phyloP scores from a whole-genome alignment of 2,113 vertebrate species.

The Protobothrops flavoviridis region DNA sequence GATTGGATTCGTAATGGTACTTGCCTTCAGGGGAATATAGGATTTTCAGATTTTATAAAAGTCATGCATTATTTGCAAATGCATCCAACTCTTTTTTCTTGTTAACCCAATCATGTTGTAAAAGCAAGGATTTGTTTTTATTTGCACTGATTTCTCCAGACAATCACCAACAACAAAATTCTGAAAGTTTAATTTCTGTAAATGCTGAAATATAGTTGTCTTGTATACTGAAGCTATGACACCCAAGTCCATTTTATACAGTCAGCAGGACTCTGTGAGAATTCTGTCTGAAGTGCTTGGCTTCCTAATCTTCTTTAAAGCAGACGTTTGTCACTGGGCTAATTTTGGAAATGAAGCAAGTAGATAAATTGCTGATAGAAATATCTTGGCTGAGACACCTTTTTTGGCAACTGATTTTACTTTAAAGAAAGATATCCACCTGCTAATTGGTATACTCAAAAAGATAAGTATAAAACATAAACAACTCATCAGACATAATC shows the following conservation, averaged over 20 bases:
- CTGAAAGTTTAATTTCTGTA: slow-evolving; percentile 13
- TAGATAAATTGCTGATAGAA: not conserved
- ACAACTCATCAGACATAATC: not conserved
- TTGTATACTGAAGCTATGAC: not conserved
- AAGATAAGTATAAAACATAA: not conserved
- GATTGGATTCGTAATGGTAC: not conserved
- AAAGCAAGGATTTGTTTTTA: slow-evolving; percentile 32
- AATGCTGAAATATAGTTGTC: not conserved
- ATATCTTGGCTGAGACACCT: not conserved
- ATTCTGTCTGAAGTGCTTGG: not conserved
- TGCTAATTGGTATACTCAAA: not conserved
- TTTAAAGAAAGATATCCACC: slow-evolving; percentile 1
- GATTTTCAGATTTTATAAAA: not conserved
- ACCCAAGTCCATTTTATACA: not conserved
- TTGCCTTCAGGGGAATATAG: not conserved
- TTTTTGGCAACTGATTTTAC: not conserved
- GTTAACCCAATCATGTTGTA: not conserved
- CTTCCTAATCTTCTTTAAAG: not conserved
- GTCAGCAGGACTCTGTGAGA: not conserved
- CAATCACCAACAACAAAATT: slow-evolving; percentile 43
- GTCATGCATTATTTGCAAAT: not conserved
- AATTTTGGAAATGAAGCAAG: not conserved
- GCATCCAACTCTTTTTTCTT: not conserved
- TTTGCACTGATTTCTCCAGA: slow-evolving; percentile 38
- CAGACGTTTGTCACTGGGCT: not conserved